Conservation (phyloP, 2,797 vertebrate genomes). For the Basileuterus tristriatus region DNA sequence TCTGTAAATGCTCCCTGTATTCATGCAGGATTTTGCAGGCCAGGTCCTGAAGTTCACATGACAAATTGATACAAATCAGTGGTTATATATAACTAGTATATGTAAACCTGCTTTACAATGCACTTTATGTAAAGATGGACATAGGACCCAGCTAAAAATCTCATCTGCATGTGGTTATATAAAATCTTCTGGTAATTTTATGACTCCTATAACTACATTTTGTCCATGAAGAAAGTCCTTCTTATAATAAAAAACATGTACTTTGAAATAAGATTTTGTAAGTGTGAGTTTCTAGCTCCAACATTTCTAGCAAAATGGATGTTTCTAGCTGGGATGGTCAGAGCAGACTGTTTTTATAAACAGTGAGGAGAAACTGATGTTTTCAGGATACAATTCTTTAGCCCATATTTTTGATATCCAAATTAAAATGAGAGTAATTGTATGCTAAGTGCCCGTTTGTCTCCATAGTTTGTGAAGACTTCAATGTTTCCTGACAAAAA, state of each 20-base stretch:
- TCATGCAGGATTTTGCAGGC: not conserved
- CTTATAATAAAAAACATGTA: not conserved
- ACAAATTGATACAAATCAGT: not conserved
- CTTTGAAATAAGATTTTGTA: not conserved
- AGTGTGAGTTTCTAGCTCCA: not conserved
- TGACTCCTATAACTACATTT: not conserved
- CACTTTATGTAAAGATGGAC: not conserved
- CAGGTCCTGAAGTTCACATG: not conserved
- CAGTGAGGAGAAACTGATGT: not conserved
- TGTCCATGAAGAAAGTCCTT: not conserved
- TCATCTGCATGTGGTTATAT: not conserved
- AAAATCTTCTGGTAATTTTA: not conserved
- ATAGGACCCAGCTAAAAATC: not conserved
- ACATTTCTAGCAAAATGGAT: not conserved
- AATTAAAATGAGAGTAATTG: not conserved
- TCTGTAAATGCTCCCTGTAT: not conserved
- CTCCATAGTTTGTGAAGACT: not conserved
- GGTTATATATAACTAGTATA: not conserved
- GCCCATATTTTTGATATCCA: not conserved
- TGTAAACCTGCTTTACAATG: not conserved
- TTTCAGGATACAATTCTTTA: not conserved
- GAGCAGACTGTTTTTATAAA: not conserved
- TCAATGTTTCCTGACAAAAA: not conserved
- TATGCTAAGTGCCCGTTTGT: not conserved
- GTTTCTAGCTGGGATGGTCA: not conserved